Percentiles rank a stretch among this genome's conserved stretches.
phyloP scores from a whole-genome alignment of 2,797 vertebrate species.

The Pterois miles region DNA sequence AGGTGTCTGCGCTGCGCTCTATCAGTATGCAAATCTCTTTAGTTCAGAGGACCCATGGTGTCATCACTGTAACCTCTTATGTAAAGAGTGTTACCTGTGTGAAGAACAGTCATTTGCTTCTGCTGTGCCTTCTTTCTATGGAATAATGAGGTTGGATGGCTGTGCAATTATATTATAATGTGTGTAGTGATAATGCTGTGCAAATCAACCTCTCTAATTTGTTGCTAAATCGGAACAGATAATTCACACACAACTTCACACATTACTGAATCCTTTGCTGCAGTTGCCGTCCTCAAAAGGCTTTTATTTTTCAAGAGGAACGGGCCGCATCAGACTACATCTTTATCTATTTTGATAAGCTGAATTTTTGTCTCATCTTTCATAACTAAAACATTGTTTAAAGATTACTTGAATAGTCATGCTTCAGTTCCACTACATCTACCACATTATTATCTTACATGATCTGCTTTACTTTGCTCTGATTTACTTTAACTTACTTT shows the following conservation, averaged over 20 bases:
- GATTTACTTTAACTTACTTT: not conserved
- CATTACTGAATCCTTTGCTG: not conserved
- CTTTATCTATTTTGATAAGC: slow-evolving; percentile 7
- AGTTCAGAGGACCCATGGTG: slow-evolving; percentile 58
- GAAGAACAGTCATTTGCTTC: slow-evolving; percentile 47
- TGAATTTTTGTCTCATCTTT: slow-evolving; percentile 6
- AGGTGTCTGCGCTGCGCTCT: slow-evolving; percentile 43
- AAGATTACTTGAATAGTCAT: slow-evolving; percentile 4
- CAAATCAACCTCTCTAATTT: slow-evolving; percentile 49
- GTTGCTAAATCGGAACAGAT: slow-evolving; percentile 17
- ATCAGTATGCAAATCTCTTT: slow-evolving; percentile 77
- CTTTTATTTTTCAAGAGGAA: not conserved
- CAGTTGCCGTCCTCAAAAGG: not conserved
- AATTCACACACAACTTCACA: slow-evolving; percentile 3
- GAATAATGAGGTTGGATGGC: slow-evolving; percentile 52
- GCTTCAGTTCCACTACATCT: not conserved
- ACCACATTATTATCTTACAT: not conserved
- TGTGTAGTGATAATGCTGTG: slow-evolving; percentile 26
- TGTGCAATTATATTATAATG: slow-evolving; percentile 45
- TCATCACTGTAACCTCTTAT: slow-evolving; percentile 66
- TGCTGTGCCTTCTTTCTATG: slow-evolving; percentile 33
- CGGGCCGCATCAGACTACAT: not conserved
- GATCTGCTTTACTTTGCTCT: not conserved
- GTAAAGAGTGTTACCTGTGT: slow-evolving; percentile 56
- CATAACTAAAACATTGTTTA: not conserved